A percentile compares a stretch with the other conserved stretches of the same genome.
Conservation (phyloP, 2,797 vertebrate genomes). For the Ibycter americanus region DNA sequence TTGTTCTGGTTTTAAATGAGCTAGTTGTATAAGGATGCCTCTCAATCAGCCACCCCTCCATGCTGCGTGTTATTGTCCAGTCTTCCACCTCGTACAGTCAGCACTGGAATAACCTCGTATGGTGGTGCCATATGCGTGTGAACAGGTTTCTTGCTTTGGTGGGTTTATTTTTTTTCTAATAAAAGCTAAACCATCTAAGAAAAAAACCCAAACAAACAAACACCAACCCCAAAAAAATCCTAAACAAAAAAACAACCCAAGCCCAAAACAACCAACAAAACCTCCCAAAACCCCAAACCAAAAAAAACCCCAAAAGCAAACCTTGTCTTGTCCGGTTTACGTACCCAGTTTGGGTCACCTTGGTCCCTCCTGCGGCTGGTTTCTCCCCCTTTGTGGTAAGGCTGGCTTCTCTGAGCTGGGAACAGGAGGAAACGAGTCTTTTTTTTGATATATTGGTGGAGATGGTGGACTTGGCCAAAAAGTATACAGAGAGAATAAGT, state of each 20-base stretch:
- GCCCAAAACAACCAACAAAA: neutral
- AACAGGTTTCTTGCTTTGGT: neutral
- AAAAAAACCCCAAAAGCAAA: no score
- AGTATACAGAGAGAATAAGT: neutral
- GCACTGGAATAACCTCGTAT: neutral
- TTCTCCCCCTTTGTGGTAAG: neutral
- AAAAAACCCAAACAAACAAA: neutral
- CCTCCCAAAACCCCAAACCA: neutral
- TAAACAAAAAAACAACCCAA: neutral
- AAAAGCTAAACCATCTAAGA: neutral
- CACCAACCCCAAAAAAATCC: neutral
- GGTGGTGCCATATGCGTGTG: neutral
- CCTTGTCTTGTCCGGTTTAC: neutral
- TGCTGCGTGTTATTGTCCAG: neutral
- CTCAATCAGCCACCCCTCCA: neutral
- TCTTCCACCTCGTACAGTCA: neutral
- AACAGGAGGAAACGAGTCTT: accelerated
- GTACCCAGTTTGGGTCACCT: neutral
- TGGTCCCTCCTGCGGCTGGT: neutral
- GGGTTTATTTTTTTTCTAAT: neutral
- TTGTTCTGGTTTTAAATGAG: neutral
- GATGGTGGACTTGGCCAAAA: neutral
- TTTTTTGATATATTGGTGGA: neutral
- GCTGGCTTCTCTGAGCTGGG: neutral
- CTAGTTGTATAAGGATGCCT: neutral